Base-by-base conservation (phyloP, 2,888 invertebrate species). In the Drosophila formosana region DNA sequence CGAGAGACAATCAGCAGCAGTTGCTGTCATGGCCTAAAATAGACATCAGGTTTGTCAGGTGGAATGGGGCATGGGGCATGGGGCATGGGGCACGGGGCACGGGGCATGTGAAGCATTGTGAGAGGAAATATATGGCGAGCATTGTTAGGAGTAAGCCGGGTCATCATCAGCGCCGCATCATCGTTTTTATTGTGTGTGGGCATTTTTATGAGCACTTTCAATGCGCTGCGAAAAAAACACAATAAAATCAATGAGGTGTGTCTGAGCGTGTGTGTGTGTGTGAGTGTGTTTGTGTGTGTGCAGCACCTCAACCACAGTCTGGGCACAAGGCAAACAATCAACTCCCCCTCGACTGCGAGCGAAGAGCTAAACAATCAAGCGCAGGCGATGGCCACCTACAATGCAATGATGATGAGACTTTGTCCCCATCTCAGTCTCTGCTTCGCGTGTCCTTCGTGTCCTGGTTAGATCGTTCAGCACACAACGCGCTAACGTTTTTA, bases 221-320 rank as follows among this genome's bases (percentile, higher is more conserved):
- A 86, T 89, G 84, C 72, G 60, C 57, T 61, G 80, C 77, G 83
- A 80, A 80, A 86, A 80, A 86, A 88, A 88, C 81, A 89, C 89
- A 90, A 90, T 90, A 90, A 90, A 90, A 90, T 80, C 91, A 90
- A 90, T 90, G 90, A 90, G 90, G 90, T 90, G 79, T 81, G 75
- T 76, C 72, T 69, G 66, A 18, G 32, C 32, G 18, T 18, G 18
- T 69, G 2, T 65, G 63, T 69, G 80, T 62, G 73, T 66, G 68
- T 51, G 43, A 57, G n/a, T 41, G 56, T 51, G 67, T 63, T 51
- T 60, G 25, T 62, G 28, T 65, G 13, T 47, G 67, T 52, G 68
- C 72, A 72, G 80, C 83, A 83, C 83, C 87, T 83, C 84, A 65
- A 60, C 37, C 46, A 61, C 72, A 66, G 61, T 47, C 65, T 53